These are phyloP conservation scores for Platycheirus albimanus DNA, from an alignment of 2,888 invertebrate species.

Conservation along the genomic window DNA sequence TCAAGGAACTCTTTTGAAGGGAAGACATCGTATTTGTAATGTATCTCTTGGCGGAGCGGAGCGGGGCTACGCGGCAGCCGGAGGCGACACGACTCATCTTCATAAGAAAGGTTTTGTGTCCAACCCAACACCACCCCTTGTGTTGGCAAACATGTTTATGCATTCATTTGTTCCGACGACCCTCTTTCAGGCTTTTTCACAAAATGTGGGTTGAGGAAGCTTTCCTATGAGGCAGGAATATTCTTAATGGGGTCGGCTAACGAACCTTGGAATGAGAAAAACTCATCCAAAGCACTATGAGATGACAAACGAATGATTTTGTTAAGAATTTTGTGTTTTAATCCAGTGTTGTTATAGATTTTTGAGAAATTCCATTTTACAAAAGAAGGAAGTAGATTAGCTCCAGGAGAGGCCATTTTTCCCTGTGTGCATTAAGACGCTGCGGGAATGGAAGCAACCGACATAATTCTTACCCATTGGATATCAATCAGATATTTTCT, in stretches of 20 bases:
- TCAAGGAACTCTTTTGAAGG: slow-evolving; percentile 24
- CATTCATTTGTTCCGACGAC: slow-evolving; percentile 72
- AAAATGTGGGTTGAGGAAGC: slow-evolving; percentile 5
- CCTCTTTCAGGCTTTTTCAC: background rate
- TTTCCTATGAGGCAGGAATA: slow-evolving; percentile 36
- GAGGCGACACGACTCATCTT: slow-evolving; percentile 43
- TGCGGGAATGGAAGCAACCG: no score
- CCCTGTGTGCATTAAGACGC: no score
- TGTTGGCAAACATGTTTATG: slow-evolving; percentile 71
- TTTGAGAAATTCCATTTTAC: no score
- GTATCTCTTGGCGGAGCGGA: slow-evolving; percentile 14
- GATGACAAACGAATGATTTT: slow-evolving; percentile 67
- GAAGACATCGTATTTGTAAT: slow-evolving; percentile 28
- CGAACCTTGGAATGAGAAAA: slow-evolving; percentile 47
- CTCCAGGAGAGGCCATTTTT: no score
- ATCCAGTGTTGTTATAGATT: slow-evolving; percentile 19
- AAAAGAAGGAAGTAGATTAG: no score
- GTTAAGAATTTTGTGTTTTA: slow-evolving; percentile 5
- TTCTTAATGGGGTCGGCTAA: slow-evolving; percentile 62
- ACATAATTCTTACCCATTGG: no score
- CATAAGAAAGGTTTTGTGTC: slow-evolving; percentile 26
- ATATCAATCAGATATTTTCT: no score
- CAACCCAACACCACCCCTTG: slow-evolving; percentile 47
- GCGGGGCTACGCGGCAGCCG: no score
- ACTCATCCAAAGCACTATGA: slow-evolving; percentile 22